These are phyloP conservation scores for Orchestes rusci DNA, from an alignment of 2,888 invertebrate genomes.

Conservation along the genomic window DNA sequence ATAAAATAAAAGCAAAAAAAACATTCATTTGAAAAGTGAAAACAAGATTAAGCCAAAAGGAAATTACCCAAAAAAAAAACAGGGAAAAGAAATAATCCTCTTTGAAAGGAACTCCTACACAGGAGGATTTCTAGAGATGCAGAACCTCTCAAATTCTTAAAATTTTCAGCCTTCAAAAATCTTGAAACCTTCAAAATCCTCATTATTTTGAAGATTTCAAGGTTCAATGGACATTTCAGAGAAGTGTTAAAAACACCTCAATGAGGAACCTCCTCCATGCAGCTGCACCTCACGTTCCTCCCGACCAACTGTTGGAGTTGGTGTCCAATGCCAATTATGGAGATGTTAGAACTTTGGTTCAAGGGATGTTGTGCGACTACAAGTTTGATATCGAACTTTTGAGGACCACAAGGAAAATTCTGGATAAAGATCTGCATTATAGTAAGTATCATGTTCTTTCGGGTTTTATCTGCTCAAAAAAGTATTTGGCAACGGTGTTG, in stretches of 20 bases:
- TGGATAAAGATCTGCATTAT: slow-evolving; percentile 63
- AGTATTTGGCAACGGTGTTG: too few relatives aligned
- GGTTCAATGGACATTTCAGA: slow-evolving; percentile 31
- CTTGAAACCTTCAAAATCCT: not conserved
- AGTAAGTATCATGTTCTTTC: slow-evolving; percentile 38
- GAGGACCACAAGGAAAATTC: slow-evolving; percentile 57
- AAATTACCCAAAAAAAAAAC: too few relatives aligned
- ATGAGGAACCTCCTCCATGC: slow-evolving; percentile 48
- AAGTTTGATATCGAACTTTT: slow-evolving; percentile 67
- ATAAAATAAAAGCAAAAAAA: too few relatives aligned
- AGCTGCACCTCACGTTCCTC: slow-evolving; percentile 50
- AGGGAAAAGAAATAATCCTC: too few relatives aligned
- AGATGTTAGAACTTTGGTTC: slow-evolving; percentile 52
- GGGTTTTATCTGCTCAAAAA: too few relatives aligned
- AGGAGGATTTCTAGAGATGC: too few relatives aligned
- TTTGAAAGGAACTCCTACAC: too few relatives aligned
- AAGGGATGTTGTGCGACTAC: slow-evolving; percentile 69
- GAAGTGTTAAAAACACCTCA: slow-evolving; percentile 40
- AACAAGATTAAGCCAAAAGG: too few relatives aligned
- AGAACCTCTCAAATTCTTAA: too few relatives aligned
- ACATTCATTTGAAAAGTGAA: too few relatives aligned
- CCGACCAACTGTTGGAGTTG: slow-evolving; percentile 53
- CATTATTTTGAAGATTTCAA: too few relatives aligned
- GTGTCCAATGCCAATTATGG: slow-evolving; percentile 55
- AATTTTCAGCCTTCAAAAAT: too few relatives aligned